phyloP scores from a whole-genome alignment of 2,797 vertebrate genomes.

The Momotus momota region DNA sequence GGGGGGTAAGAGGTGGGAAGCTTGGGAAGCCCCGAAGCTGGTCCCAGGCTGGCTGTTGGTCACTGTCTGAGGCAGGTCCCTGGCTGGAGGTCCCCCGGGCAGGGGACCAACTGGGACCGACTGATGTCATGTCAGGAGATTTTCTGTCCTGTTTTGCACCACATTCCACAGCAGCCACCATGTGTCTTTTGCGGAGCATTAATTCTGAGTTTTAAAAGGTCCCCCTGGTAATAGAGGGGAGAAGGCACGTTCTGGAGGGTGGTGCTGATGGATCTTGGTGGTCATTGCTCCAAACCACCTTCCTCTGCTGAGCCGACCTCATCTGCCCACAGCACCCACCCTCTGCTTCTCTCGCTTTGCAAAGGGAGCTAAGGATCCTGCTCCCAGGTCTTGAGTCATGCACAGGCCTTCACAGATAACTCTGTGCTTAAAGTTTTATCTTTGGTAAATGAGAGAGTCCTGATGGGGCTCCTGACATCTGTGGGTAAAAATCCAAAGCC shows the following conservation, averaged over 20 bases:
- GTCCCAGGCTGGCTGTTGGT: accelerated
- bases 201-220: background rate
- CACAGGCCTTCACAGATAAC: background rate
- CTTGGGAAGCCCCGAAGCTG: background rate
- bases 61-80: background rate
- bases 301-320: background rate
- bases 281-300: accelerated
- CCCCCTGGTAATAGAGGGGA: accelerated
- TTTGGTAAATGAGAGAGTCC: background rate
- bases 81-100: background rate
- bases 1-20: background rate
- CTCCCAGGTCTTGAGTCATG: background rate
- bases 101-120: accelerated
- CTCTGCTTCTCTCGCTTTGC: background rate
- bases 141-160: background rate
- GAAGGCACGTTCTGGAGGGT: background rate
- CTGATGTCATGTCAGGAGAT: accelerated
- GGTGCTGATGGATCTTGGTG: accelerated
- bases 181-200: accelerated
- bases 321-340: background rate
- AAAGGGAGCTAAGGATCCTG: background rate
- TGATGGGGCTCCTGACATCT: background rate
- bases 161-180: too few relatives aligned
- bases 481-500: accelerated
- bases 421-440: background rate